Evolutionary conservation across 2,888 invertebrate genomes (phyloP), one percentile per base, ranked within the genome.

Genomic region (Synergus itoensis): DNA sequence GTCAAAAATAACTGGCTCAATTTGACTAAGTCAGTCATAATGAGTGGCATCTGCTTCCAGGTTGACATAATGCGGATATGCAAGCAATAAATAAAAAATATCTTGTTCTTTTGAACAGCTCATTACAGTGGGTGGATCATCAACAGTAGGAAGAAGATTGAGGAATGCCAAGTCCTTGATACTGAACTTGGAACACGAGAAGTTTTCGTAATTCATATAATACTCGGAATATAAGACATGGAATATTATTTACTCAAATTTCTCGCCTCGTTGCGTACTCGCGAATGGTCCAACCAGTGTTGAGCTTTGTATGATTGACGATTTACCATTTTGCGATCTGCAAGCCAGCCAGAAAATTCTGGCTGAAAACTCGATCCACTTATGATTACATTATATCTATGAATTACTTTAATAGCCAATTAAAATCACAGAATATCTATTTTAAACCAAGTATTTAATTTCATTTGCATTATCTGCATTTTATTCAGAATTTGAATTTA

Each of bases 131-230:
- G n/a, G 63, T 45, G 43, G 69, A 40, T 67, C 21, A 60, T 76
- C 40, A 21, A 64, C 16, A 18, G 63, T 45, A 67, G 78, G 69
- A 60, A 40, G 48, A 81, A 62, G n/a, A 79, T 81, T 63, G 73
- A 69, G 60, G 16, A 79, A 81, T 83, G 85, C 85, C 86, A 88
- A 86, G 75, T 84, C 81, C 79, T 82, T 77, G 82, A 79, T 81
- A 84, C 64, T 80, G 80, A 82, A 83, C 79, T 86, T 73, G 48
- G 53, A 73, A 73, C 41, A 57, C 40, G 28, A 48, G 53, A 60
- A 57, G 41, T 28, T 64, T 77, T 48, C 28, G n/a, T n/a, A 28
- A 48, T 41, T 63, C 48, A 63, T 73, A 53, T 40, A 77, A 77
- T 11, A 57, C 40, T 36, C 48, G 43, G 69, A 28, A 28, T 28